These are phyloP conservation scores for Corvus cornix DNA, from an alignment of 2,113 vertebrate species.

Conservation along the genomic window DNA sequence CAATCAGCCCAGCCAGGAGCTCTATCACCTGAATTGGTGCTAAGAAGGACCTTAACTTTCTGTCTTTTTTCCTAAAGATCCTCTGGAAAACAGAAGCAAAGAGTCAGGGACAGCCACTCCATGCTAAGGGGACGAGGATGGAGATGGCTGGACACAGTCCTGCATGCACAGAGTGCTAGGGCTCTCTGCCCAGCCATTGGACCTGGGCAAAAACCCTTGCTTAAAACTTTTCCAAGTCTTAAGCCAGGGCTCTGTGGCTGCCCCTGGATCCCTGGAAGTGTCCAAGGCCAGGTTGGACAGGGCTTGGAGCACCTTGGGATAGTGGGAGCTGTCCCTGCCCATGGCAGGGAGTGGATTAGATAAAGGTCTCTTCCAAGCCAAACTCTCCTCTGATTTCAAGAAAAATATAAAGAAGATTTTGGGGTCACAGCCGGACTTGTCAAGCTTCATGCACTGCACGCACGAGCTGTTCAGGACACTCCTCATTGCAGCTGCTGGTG, in stretches of 20 bases:
- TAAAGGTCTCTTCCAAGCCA: neutral
- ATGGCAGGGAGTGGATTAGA: neutral
- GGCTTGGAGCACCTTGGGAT: accelerated
- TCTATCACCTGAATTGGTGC: neutral
- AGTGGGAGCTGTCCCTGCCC: neutral
- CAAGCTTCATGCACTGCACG: too few species aligned
- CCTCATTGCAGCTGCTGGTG: accelerated
- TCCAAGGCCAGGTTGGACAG: accelerated
- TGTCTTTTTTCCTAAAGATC: neutral
- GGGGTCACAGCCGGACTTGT: accelerated
- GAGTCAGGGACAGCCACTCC: too few species aligned
- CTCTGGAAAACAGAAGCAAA: neutral
- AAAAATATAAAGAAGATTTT: neutral
- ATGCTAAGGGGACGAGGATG: neutral
- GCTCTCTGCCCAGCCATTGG: neutral
- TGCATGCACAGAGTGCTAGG: too few species aligned
- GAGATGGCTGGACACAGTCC: neutral
- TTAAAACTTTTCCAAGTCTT: neutral
- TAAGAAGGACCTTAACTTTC: neutral
- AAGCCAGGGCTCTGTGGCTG: neutral
- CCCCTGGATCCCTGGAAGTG: neutral
- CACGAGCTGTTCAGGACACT: accelerated
- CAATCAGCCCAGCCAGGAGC: neutral
- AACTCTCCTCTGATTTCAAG: neutral
- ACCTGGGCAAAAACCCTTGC: neutral